phyloP scores from a whole-genome alignment of 2,888 invertebrate species.

The Leuctra nigra region DNA sequence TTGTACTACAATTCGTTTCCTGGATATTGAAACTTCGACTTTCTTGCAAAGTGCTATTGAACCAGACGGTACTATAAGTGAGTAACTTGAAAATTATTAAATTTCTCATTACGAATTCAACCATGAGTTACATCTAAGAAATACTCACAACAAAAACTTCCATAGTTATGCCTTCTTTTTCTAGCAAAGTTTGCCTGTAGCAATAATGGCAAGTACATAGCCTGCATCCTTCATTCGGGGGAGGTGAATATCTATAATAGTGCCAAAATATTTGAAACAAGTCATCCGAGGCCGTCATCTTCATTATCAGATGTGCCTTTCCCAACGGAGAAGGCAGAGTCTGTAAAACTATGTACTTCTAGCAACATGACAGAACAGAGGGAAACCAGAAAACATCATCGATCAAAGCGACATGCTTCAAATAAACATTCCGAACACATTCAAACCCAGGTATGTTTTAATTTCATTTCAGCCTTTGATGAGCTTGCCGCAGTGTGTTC shows the following conservation, averaged over 20 bases:
- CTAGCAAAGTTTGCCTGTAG: constrained; percentile 46
- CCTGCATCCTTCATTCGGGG: constrained; percentile 50
- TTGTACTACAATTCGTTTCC: constrained; percentile 50
- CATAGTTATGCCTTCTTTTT: constrained; percentile 33
- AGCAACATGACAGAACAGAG: too few relatives aligned
- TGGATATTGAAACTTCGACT: constrained; percentile 37
- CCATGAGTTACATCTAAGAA: too few relatives aligned
- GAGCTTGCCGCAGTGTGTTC: too few relatives aligned
- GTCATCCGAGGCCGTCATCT: too few relatives aligned
- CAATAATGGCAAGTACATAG: constrained; percentile 50
- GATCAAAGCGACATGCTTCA: too few relatives aligned
- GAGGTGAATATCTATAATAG: constrained; percentile 51
- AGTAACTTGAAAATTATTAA: constrained; percentile 13
- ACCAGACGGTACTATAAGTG: constrained; percentile 7
- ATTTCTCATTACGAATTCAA: too few relatives aligned
- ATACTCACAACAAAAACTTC: too few relatives aligned
- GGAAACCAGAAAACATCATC: too few relatives aligned
- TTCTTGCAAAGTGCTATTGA: constrained; percentile 11
- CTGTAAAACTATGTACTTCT: too few relatives aligned
- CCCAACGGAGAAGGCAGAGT: neutral
- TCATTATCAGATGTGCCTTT: constrained; percentile 12
- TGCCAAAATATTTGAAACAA: constrained; percentile 36
- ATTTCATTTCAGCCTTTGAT: too few relatives aligned
- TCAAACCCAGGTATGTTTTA: too few relatives aligned
- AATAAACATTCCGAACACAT: too few relatives aligned